Percentiles rank a stretch among this genome's conserved stretches.
Evolutionary conservation across 2,888 invertebrate species (phyloP).

Genomic region (Trissolcus japonicus): DNA sequence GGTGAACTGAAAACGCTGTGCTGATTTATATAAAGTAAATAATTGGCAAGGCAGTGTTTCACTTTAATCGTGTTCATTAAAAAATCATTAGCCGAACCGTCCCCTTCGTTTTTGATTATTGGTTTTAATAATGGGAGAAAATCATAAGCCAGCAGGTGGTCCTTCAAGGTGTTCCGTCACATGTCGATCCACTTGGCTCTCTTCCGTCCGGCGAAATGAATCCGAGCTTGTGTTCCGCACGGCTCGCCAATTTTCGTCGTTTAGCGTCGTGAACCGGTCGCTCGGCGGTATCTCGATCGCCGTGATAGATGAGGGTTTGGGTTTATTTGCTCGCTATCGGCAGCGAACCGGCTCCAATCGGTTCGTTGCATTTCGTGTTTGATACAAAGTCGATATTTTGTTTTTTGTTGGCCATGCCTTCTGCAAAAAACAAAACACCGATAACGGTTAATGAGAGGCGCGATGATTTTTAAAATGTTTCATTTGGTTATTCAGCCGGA

Average conservation of each 20-base stretch:
- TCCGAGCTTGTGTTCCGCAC: constrained; percentile 14
- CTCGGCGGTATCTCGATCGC: constrained; percentile 39
- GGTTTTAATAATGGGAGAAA: constrained; percentile 20
- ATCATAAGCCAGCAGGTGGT: constrained; percentile 24
- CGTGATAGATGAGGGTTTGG: constrained; percentile 32
- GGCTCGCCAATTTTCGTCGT: constrained; percentile 33
- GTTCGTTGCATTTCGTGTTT: constrained; percentile 31
- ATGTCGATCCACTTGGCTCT: constrained; percentile 14
- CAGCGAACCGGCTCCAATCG: constrained; percentile 27
- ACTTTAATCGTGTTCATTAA: too few relatives aligned
- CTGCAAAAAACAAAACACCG: constrained; percentile 1
- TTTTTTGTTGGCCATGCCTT: neutral
- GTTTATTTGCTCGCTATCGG: constrained; percentile 36
- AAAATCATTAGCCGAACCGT: neutral
- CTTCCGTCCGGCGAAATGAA: constrained; percentile 5
- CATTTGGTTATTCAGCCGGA: too few relatives aligned
- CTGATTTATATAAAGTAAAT: too few relatives aligned
- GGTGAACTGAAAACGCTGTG: too few relatives aligned
- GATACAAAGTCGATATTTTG: constrained; percentile 9
- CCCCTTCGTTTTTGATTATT: constrained; percentile 8
- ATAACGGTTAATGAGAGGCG: constrained; percentile 16
- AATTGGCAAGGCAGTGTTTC: too few relatives aligned
- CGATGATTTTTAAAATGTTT: neutral
- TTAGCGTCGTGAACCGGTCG: constrained; percentile 32
- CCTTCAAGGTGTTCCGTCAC: constrained; percentile 16